Evolutionary conservation across 2,113 vertebrate genomes (phyloP).

Genomic region (Pontoporia blainvillei): DNA sequence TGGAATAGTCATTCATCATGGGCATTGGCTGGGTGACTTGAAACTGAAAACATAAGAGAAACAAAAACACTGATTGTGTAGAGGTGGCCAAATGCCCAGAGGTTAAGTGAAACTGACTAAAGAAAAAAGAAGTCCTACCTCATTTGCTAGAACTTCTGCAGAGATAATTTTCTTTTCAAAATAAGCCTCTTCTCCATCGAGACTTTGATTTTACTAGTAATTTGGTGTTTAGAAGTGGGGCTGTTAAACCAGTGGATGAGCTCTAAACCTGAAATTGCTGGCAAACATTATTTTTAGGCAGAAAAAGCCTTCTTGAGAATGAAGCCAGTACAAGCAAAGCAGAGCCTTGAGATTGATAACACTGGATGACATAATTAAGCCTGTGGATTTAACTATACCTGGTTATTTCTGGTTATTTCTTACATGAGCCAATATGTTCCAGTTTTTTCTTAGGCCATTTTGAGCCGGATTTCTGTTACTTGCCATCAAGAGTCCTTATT

Average conservation of each 20-base stretch:
- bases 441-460: not conserved
- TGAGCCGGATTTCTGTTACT: not conserved
- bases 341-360: not conserved
- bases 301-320: not conserved
- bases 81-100: not conserved
- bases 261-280: not conserved
- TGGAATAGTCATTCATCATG: conserved; percentile 65
- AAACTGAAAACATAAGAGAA: conserved; percentile 53
- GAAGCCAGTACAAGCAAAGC: not conserved
- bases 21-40: conserved; percentile 54
- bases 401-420: not conserved
- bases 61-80: not conserved
- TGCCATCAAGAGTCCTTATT: not conserved
- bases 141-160: not conserved
- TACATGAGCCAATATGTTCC: not conserved
- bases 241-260: not conserved
- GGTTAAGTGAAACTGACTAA: conserved; percentile 10
- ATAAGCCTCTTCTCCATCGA: not conserved
- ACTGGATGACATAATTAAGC: not conserved
- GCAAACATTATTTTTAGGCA: not conserved
- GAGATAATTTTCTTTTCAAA: not conserved
- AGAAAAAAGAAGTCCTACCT: not conserved
- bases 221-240: not conserved
- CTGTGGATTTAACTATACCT: not conserved
- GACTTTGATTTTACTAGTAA: not conserved